Percentiles rank a stretch among this genome's conserved stretches.
Evolutionary conservation across 2,888 invertebrate species (phyloP).

Genomic region (Eupithecia centaureata): DNA sequence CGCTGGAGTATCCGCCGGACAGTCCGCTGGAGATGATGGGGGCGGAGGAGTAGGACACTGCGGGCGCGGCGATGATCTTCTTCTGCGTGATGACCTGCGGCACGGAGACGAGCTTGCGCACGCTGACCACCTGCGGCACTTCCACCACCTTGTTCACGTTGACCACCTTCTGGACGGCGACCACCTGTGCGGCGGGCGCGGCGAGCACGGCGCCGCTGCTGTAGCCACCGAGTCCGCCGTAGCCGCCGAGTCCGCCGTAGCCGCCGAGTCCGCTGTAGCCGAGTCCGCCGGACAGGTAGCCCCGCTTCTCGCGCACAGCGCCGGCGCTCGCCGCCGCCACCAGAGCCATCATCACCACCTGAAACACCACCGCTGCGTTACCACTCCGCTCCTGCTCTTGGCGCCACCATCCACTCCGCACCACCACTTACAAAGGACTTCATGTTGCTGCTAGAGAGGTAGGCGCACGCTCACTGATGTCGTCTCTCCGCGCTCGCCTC

Average conservation of each 20-base stretch:
- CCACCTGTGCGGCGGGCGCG: constrained; percentile 50
- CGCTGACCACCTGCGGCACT: constrained; percentile 52
- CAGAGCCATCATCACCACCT: constrained; percentile 44
- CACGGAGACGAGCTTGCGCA: constrained; percentile 47
- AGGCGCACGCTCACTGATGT: neutral
- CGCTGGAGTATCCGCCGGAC: constrained; percentile 22
- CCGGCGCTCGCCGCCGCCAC: constrained; percentile 41
- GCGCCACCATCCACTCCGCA: neutral
- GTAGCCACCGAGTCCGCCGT: constrained; percentile 27
- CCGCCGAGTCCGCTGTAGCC: constrained; percentile 27
- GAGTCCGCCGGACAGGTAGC: constrained; percentile 34
- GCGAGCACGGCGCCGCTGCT: constrained; percentile 24
- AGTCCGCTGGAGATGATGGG: no score
- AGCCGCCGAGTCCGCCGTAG: constrained; percentile 18
- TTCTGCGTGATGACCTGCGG: constrained; percentile 46
- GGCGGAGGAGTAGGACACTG: constrained; percentile 22
- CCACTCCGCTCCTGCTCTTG: neutral
- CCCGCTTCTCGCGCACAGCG: constrained; percentile 44
- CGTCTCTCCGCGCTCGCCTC: neutral
- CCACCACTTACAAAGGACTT: constrained; percentile 31
- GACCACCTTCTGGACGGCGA: constrained; percentile 55
- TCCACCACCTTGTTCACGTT: constrained; percentile 54
- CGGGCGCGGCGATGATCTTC: constrained; percentile 41
- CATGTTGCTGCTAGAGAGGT: constrained; percentile 28
- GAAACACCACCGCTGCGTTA: constrained; percentile 22